These are phyloP conservation scores for Tichodroma muraria DNA, from an alignment of 2,113 vertebrate species.

Conservation along the genomic window DNA sequence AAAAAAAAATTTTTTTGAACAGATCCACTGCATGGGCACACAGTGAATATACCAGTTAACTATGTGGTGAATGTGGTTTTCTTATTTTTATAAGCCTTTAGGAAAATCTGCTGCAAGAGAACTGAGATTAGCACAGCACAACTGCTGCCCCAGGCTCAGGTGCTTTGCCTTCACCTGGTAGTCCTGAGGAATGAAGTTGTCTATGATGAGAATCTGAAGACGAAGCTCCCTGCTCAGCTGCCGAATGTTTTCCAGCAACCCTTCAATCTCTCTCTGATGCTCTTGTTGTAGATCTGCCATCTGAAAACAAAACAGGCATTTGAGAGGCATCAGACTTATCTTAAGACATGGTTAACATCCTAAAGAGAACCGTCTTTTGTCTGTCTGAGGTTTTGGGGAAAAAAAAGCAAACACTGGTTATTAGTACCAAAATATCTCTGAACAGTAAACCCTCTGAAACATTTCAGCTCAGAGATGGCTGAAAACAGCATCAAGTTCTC, in stretches of 20 bases:
- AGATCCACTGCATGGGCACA: background rate
- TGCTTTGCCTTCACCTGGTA: constrained; percentile 80
- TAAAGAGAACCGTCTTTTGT: background rate
- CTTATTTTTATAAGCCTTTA: background rate
- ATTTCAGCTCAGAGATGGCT: background rate
- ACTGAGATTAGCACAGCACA: background rate
- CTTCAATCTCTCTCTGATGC: constrained; percentile 95
- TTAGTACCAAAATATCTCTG: background rate
- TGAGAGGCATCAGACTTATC: background rate
- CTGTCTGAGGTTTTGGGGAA: background rate
- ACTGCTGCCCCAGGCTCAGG: background rate
- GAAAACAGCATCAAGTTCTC: background rate
- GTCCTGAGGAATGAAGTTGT: constrained; percentile 97
- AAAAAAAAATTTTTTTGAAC: background rate
- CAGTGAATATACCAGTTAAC: background rate
- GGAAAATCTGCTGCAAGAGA: background rate
- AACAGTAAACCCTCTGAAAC: background rate
- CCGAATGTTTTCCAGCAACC: constrained; percentile 91
- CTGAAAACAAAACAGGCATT: constrained; percentile 55
- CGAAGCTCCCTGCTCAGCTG: constrained; percentile 94
- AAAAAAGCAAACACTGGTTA: background rate
- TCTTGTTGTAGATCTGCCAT: constrained; percentile 98
- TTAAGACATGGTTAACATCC: background rate
- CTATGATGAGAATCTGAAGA: constrained; percentile 96
- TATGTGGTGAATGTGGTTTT: background rate